phyloP scores from a whole-genome alignment of 2,113 vertebrate genomes.

The Phylloscopus trochiloides region DNA sequence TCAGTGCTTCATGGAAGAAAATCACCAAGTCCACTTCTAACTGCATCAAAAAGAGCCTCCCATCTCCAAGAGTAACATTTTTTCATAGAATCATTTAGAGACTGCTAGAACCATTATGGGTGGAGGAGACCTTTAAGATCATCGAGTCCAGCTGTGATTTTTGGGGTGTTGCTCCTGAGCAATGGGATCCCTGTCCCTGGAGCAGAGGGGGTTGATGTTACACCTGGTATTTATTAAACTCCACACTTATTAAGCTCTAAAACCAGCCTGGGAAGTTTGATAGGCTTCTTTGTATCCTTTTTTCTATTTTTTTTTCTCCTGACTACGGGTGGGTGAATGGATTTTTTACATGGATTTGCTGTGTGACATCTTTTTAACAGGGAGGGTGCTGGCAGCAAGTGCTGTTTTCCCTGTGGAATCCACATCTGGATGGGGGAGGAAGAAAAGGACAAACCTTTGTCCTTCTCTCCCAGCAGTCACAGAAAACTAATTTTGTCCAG shows the following conservation, averaged over 20 bases:
- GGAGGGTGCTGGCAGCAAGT: neutral
- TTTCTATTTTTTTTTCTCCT: neutral
- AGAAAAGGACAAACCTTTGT: neutral
- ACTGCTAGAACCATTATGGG: neutral
- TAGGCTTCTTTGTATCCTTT: neutral
- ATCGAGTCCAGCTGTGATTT: neutral
- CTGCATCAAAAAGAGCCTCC: neutral
- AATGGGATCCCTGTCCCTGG: neutral
- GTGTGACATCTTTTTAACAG: neutral
- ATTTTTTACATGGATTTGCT: neutral
- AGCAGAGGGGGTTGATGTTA: neutral
- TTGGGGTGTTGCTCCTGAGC: neutral
- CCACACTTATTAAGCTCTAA: neutral
- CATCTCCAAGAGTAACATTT: rapidly evolving
- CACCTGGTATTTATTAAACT: neutral
- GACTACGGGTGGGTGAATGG: neutral
- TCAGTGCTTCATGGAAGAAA: neutral
- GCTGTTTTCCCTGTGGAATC: neutral
- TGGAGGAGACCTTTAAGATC: neutral
- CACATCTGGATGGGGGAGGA: neutral
- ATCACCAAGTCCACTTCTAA: neutral
- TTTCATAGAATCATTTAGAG: neutral
- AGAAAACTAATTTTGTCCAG: neutral
- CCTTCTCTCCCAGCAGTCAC: neutral
- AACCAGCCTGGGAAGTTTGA: neutral